Conservation (phyloP, 2,888 invertebrate genomes). For the Syrphus vitripennis region DNA sequence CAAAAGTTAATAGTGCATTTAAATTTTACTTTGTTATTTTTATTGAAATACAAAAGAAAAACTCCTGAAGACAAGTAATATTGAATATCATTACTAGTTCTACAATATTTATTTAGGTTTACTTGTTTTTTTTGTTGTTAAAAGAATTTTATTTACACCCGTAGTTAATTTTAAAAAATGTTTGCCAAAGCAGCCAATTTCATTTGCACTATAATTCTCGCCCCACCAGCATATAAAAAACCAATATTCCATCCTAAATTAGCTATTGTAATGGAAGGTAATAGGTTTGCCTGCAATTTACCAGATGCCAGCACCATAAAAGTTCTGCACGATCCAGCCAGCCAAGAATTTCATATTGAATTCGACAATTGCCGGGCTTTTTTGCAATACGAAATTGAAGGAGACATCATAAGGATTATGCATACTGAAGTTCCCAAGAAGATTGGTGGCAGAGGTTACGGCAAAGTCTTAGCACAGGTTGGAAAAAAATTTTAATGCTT, state of each 20-base stretch:
- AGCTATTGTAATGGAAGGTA: constrained; percentile 26
- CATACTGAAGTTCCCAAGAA: constrained; percentile 86
- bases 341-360: constrained; percentile 44
- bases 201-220: constrained; percentile 41
- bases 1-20: too few relatives aligned
- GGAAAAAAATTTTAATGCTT: too few relatives aligned
- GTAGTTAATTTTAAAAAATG: constrained; percentile 26
- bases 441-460: constrained; percentile 87
- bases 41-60: too few relatives aligned
- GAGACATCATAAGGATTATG: constrained; percentile 83
- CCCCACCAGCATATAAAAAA: constrained; percentile 15
- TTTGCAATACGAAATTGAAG: constrained; percentile 82
- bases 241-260: background rate
- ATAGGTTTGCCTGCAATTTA: background rate
- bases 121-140: constrained; percentile 7
- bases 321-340: constrained; percentile 47
- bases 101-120: too few relatives aligned
- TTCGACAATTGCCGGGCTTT: constrained; percentile 79
- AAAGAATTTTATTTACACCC: constrained; percentile 10
- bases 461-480: constrained; percentile 87
- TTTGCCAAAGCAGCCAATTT: constrained; percentile 61
- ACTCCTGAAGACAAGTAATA: too few relatives aligned
- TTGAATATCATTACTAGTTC: too few relatives aligned
- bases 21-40: too few relatives aligned
- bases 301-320: constrained; percentile 10